Conservation (phyloP, 2,797 vertebrate genomes). For the Astyanax mexicanus region DNA sequence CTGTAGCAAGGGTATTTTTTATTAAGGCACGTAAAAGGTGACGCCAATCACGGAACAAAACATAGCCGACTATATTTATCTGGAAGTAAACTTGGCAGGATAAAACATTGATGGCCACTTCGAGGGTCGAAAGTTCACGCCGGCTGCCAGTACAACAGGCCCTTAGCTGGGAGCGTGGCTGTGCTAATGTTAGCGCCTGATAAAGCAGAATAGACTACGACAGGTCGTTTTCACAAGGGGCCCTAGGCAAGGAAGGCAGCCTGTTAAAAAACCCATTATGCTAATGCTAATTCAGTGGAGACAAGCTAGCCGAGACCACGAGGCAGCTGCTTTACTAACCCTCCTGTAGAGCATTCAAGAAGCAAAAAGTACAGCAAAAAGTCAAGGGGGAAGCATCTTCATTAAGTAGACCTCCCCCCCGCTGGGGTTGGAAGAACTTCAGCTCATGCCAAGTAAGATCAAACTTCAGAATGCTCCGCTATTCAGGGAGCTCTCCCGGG, state of each 20-base stretch:
- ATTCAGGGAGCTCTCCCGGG: constrained; percentile 58
- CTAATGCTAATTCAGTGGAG: constrained; percentile 71
- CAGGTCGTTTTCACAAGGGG: constrained; percentile 62
- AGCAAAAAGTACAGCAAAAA: neutral
- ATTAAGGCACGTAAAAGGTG: neutral
- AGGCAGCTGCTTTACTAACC: constrained; percentile 62
- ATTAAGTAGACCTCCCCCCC: constrained; percentile 65
- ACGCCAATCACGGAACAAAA: neutral
- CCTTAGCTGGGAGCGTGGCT: constrained; percentile 50
- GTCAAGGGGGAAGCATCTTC: constrained; percentile 65
- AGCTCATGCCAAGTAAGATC: constrained; percentile 36
- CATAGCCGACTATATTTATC: neutral
- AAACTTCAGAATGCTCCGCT: constrained; percentile 47
- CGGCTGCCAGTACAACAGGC: neutral
- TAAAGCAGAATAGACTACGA: constrained; percentile 69
- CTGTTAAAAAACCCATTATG: constrained; percentile 78
- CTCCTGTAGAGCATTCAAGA: constrained; percentile 58
- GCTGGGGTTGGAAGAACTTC: constrained; percentile 56
- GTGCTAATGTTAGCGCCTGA: constrained; percentile 34
- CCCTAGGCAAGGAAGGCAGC: constrained; percentile 68
- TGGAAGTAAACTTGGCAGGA: constrained; percentile 52
- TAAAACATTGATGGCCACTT: constrained; percentile 70
- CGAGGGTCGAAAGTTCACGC: constrained; percentile 14
- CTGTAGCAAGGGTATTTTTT: neutral
- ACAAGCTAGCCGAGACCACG: constrained; percentile 55